Evolutionary conservation across 2,888 invertebrate genomes (phyloP).

Genomic region (Tiliacea aurago): DNA sequence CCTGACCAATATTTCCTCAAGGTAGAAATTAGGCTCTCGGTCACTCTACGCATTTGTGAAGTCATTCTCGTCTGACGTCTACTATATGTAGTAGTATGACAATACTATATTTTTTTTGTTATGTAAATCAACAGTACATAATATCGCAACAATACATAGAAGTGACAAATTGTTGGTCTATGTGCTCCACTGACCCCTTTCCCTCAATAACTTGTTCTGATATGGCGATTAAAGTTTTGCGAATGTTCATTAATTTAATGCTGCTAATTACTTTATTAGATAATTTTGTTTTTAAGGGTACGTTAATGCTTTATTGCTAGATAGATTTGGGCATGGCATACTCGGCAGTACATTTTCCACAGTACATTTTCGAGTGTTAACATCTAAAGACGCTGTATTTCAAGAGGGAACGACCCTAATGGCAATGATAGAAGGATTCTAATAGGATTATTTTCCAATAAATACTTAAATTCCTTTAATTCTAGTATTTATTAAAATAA

Average conservation of each 20-base stretch:
- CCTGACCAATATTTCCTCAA: background rate
- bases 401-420: no score
- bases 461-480: no score
- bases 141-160: slow-evolving; percentile 37
- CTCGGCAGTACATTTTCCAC: no score
- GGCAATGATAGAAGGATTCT: no score
- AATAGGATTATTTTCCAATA: no score
- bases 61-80: background rate
- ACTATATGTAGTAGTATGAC: background rate
- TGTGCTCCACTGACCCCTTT: slow-evolving; percentile 52
- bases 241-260: slow-evolving; percentile 17
- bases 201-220: slow-evolving; percentile 40
- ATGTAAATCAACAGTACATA: slow-evolving; percentile 21
- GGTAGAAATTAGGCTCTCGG: background rate
- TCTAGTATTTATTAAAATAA: no score
- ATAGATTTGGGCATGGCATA: background rate
- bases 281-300: no score
- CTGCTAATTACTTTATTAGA: slow-evolving; percentile 11
- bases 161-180: slow-evolving; percentile 34
- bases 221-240: slow-evolving; percentile 31
- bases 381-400: no score
- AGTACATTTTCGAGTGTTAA: no score
- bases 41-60: background rate
- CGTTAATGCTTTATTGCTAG: background rate
- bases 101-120: slow-evolving; percentile 25